Conservation (phyloP, 2,888 invertebrate species). For the Melieria picta region DNA sequence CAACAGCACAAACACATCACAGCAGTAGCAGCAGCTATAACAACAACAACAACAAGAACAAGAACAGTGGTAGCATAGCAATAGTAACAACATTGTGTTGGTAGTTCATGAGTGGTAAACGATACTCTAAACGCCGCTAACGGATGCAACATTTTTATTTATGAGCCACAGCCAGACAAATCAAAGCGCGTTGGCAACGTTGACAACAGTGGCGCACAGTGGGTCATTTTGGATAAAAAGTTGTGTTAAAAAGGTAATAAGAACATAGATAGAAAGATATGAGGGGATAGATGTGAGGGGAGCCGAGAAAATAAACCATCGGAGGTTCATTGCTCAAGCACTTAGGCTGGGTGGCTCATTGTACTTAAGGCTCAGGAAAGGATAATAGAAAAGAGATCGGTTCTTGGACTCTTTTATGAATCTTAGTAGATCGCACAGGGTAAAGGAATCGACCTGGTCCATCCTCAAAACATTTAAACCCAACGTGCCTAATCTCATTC, state of each 20-base stretch:
- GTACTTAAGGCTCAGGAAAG: too few relatives aligned
- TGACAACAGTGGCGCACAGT: neutral
- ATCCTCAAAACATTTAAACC: too few relatives aligned
- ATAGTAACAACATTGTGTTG: neutral
- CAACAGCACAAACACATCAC: neutral
- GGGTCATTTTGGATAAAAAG: neutral
- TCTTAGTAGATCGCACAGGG: too few relatives aligned
- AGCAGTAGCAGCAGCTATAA: neutral
- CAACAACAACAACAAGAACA: neutral
- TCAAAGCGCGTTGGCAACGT: constrained; percentile 6
- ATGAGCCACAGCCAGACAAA: too few relatives aligned
- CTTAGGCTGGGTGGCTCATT: too few relatives aligned
- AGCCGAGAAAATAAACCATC: too few relatives aligned
- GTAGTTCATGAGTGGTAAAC: constrained; percentile 18
- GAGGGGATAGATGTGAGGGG: neutral
- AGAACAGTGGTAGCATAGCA: neutral
- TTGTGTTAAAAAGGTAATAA: neutral
- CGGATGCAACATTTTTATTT: constrained; percentile 26
- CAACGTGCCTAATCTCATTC: too few relatives aligned
- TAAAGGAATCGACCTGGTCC: too few relatives aligned
- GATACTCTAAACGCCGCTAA: constrained; percentile 24
- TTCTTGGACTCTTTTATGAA: too few relatives aligned
- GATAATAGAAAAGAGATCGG: too few relatives aligned
- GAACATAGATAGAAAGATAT: too few relatives aligned
- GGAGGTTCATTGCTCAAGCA: too few relatives aligned